Conservation (phyloP, 2,888 invertebrate genomes). For the Heteromyza rotundicornis region DNA sequence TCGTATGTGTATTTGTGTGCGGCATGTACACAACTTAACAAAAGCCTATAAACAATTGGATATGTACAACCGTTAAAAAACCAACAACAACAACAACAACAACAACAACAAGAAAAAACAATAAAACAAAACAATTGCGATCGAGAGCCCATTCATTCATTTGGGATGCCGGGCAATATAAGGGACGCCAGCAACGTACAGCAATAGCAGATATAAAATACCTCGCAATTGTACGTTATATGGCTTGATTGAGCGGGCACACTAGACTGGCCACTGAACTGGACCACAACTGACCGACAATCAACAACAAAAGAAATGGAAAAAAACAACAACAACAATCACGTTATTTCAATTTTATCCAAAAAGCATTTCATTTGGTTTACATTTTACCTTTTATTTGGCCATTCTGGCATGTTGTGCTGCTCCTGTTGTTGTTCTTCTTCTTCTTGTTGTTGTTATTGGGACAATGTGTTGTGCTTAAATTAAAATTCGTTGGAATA, state of each 20-base stretch:
- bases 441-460: too few relatives aligned
- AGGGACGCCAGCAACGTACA: not conserved
- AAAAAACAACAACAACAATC: not conserved
- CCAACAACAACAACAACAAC: not conserved
- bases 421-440: too few relatives aligned
- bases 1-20: not conserved
- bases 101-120: not conserved
- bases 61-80: not conserved
- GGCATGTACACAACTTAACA: constrained; percentile 2
- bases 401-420: too few relatives aligned
- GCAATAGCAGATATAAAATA: not conserved
- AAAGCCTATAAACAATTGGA: not conserved
- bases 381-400: too few relatives aligned
- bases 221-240: not conserved
- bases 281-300: not conserved
- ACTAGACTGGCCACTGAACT: not conserved
- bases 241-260: not conserved
- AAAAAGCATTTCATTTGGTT: too few relatives aligned
- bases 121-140: not conserved
- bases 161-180: not conserved
- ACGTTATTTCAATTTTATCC: not conserved
- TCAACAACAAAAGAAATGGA: too few relatives aligned
- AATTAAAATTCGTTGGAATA: too few relatives aligned
- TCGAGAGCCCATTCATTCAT: too few relatives aligned
- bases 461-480: too few relatives aligned